Conservation (phyloP, 1,140 invertebrate genomes). For the Aricia agestis region DNA sequence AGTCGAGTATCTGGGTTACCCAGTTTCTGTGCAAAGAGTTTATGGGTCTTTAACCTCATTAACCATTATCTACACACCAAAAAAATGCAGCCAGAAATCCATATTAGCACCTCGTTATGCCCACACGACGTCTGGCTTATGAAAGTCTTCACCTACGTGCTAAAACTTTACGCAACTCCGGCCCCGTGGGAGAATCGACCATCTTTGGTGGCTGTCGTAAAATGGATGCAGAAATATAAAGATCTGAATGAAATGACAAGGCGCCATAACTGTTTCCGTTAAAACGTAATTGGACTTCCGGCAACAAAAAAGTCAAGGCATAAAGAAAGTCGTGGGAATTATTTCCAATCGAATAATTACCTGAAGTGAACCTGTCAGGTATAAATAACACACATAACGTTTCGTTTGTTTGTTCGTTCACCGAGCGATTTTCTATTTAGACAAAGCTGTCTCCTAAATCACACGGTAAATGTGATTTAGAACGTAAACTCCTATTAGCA, state of each 20-base stretch:
- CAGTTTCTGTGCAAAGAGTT: background rate
- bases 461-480: background rate
- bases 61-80: background rate
- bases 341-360: background rate
- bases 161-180: background rate
- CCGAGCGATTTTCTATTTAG: background rate
- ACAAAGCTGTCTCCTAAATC: background rate
- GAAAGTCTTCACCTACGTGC: background rate
- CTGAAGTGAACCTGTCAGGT: background rate
- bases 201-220: background rate
- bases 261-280: background rate
- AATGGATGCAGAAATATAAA: background rate
- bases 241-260: background rate
- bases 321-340: constrained; percentile 1
- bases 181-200: background rate
- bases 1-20: background rate
- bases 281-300: background rate
- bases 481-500: too few relatives aligned
- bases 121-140: background rate
- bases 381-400: background rate
- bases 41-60: background rate
- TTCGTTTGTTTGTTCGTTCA: background rate
- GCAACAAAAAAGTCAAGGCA: background rate
- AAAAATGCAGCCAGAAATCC: background rate
- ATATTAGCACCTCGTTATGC: background rate